phyloP scores from a whole-genome alignment of 2,888 invertebrate species.

The Eupelmus urozonus region DNA sequence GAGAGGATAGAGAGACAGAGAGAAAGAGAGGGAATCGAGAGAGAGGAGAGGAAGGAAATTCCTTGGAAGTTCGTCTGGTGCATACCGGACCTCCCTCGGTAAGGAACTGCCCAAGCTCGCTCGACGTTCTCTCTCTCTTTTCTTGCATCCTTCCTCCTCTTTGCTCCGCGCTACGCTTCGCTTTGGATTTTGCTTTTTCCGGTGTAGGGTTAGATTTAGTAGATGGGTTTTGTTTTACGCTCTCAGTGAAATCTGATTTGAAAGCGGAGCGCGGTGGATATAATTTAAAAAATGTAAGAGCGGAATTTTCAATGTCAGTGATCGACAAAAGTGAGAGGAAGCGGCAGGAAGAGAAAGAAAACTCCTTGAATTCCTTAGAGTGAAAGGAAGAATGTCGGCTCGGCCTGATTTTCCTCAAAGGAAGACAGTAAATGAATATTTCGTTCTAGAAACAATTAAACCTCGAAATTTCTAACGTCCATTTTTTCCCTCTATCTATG shows the following conservation, averaged over 20 bases:
- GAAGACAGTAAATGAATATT: background rate
- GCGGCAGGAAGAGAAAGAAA: background rate
- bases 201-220: background rate
- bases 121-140: background rate
- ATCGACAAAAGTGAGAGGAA: background rate
- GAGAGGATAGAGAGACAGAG: background rate
- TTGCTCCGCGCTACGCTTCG: background rate
- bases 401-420: background rate
- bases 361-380: background rate
- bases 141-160: background rate
- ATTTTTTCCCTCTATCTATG: too few species aligned
- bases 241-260: too few species aligned
- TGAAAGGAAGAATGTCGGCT: background rate
- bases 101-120: constrained; percentile 36
- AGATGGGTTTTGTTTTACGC: too few species aligned
- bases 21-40: background rate
- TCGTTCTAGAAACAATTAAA: too few species aligned
- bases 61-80: constrained; percentile 59
- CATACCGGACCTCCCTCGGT: constrained; percentile 57
- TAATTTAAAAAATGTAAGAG: too few species aligned
- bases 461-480: too few species aligned
- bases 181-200: background rate
- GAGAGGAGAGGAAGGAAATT: constrained; percentile 39
- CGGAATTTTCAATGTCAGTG: too few species aligned
- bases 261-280: too few species aligned